Evolutionary conservation across 2,888 invertebrate genomes (phyloP), one percentile per base, ranked within the genome.

Genomic region (Heliconius cydno): DNA sequence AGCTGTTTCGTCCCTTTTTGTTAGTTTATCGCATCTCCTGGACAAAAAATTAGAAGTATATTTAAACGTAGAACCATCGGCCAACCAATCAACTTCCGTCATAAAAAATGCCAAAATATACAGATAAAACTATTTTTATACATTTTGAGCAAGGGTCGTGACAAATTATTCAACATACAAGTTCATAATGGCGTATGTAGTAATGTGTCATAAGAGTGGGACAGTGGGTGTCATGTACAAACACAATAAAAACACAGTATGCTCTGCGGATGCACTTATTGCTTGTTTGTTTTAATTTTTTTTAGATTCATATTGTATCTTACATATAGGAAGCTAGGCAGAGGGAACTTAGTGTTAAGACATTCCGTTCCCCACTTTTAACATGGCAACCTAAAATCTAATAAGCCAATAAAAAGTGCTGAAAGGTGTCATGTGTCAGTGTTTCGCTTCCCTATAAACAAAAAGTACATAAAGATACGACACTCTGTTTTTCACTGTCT

Each of bases 141-240:
- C 7, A 72, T 57, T 30, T 60, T 73, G 73, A 34, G 57, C 34
- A 60, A 22, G n/a, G 30, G 57, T 34, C 57, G n/a, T 73, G 72
- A 73, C 57, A 34, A 73, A 73, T 73, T 34, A n/a, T 60, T 73
- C n/a, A 73, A 34, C 34, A n/a, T 57, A 73, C 73, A 73, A 60
- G 34, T 73, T 73, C 34, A 30, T 28, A 28, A 28, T 28, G 63
- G 28, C 73, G 57, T n/a, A 28, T 57, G 57, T 13, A 13, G 68
- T 41, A 70, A 60, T 34, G 30, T 34, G 72, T 72, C 28, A 34
- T 57, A 13, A 6, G 52, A n/a, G n/a, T n/a, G n/a, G n/a, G n/a
- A n/a, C n/a, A 72, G 72, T 30, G 7, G 57, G 22, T 22, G 34
- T 60, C 22, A n/a, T 57, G 57, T 13, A 34, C 2, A 19, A 28